Conservation (phyloP, 2,113 vertebrate species). For the Menidia beryllina region DNA sequence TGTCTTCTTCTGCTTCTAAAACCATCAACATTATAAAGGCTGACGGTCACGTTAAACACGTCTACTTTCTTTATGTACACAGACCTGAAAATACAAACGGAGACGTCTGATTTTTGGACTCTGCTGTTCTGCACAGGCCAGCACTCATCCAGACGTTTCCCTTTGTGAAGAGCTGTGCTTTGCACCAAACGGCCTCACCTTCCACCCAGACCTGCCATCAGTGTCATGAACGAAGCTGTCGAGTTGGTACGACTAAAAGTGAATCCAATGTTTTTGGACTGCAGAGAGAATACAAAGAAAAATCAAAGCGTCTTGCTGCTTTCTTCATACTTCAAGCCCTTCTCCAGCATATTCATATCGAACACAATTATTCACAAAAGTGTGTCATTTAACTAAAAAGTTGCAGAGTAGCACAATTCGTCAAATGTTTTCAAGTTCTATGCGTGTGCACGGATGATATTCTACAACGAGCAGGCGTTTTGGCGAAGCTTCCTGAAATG, state of each 20-base stretch:
- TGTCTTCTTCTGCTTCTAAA: conserved; percentile 45
- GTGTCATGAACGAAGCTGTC: too few relatives aligned
- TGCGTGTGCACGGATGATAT: background rate
- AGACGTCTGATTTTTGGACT: conserved; percentile 19
- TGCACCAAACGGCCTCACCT: conserved; percentile 49
- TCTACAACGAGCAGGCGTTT: conserved; percentile 33
- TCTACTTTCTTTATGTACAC: conserved; percentile 48
- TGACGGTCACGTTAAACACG: conserved; percentile 44
- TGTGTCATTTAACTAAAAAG: conserved; percentile 4
- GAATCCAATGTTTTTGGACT: conserved; percentile 44
- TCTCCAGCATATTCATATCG: conserved; percentile 7
- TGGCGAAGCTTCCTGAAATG: conserved; percentile 53
- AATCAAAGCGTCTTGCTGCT: conserved; percentile 35
- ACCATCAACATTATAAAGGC: conserved; percentile 58
- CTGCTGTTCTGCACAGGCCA: conserved; percentile 62
- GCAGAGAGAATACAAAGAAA: conserved; percentile 44
- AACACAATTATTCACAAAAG: background rate
- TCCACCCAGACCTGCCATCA: conserved; percentile 43
- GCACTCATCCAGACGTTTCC: conserved; percentile 48
- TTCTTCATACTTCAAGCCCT: conserved; percentile 24
- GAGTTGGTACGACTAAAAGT: conserved; percentile 48
- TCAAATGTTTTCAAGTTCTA: conserved; percentile 47
- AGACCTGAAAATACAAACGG: conserved; percentile 16
- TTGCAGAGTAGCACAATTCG: conserved; percentile 29
- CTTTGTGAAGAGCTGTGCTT: conserved; percentile 66